A percentile compares a stretch with the other conserved stretches of the same genome.
Evolutionary conservation across 2,113 vertebrate genomes (phyloP).

Genomic region (Penelope pileata): DNA sequence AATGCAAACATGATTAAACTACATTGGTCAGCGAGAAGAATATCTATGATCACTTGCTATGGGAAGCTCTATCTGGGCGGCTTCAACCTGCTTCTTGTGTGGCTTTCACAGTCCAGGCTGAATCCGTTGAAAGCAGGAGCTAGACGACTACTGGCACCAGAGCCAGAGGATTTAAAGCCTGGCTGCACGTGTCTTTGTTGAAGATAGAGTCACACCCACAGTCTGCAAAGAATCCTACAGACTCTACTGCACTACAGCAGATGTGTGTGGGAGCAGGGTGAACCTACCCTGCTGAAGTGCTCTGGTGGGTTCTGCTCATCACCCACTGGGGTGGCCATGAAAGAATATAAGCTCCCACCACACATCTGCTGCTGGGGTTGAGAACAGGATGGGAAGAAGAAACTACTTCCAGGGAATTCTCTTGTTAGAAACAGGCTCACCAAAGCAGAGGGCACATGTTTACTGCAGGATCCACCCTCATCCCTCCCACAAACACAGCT

Average conservation of each 20-base stretch:
- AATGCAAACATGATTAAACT: background rate
- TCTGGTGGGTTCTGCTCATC: background rate
- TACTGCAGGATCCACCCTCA: background rate
- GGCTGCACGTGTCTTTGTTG: background rate
- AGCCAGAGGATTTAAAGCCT: background rate
- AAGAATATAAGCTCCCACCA: background rate
- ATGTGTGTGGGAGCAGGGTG: background rate
- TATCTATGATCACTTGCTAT: background rate
- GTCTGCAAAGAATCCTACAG: background rate
- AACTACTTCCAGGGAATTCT: background rate
- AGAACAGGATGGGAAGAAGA: background rate
- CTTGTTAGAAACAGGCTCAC: background rate
- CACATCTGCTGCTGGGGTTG: background rate
- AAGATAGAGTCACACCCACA: background rate
- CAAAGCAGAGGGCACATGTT: background rate
- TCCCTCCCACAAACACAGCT: background rate
- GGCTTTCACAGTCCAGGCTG: background rate
- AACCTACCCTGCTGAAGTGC: background rate
- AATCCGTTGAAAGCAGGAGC: background rate
- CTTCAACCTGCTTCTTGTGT: background rate
- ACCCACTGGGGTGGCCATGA: rapidly evolving
- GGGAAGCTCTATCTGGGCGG: background rate
- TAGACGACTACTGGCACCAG: background rate
- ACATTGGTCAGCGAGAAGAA: background rate
- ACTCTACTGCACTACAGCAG: background rate